Percentiles rank a stretch among this genome's conserved stretches.
Conservation (phyloP, 2,888 invertebrate species). For the Aleiodes alternator region DNA sequence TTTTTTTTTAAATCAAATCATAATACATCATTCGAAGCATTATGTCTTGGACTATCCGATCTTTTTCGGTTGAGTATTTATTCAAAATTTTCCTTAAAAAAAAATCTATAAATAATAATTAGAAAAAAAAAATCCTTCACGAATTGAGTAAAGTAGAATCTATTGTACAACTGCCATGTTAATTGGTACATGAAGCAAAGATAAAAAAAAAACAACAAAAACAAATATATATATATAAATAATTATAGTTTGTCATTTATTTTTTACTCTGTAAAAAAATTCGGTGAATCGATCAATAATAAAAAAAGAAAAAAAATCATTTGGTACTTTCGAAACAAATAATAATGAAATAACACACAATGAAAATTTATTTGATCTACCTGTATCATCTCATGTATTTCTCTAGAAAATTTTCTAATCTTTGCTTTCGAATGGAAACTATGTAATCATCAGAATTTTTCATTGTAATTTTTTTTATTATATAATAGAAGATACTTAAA, state of each 20-base stretch:
- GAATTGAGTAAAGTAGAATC: constrained; percentile 8
- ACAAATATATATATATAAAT: constrained; percentile 14
- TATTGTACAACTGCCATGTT: constrained; percentile 27
- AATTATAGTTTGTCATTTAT: not conserved
- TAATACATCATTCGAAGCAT: constrained; percentile 11
- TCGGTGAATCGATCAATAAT: not conserved
- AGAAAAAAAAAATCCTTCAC: not conserved
- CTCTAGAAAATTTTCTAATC: too few relatives aligned
- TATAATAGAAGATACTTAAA: too few relatives aligned
- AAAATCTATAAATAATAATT: not conserved
- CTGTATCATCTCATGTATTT: too few relatives aligned
- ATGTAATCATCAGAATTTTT: too few relatives aligned
- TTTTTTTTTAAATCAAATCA: constrained; percentile 2
- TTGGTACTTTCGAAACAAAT: constrained; percentile 1
- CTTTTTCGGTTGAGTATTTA: constrained; percentile 20
- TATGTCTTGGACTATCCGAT: constrained; percentile 9
- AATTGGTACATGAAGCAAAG: not conserved
- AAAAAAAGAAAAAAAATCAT: not conserved
- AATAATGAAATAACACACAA: not conserved
- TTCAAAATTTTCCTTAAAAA: not conserved
- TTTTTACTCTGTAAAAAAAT: not conserved
- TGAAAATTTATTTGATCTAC: not conserved
- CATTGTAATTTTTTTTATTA: too few relatives aligned
- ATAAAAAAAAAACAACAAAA: not conserved
- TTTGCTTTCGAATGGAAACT: too few relatives aligned